These are phyloP conservation scores for Irena cyanogastra DNA, from an alignment of 2,113 vertebrate genomes.

Conservation along the genomic window DNA sequence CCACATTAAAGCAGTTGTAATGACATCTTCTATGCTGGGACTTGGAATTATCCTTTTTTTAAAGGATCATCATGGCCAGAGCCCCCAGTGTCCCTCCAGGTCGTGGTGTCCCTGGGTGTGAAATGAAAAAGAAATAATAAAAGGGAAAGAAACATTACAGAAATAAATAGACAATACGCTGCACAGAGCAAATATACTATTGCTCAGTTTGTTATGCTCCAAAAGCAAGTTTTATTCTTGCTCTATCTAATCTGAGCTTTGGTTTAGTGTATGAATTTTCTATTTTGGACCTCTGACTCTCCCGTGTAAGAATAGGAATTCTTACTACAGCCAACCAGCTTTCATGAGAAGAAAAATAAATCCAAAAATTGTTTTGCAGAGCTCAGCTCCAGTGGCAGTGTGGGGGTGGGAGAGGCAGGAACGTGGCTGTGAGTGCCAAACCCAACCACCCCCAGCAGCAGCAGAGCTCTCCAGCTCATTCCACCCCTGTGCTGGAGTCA, in stretches of 20 bases:
- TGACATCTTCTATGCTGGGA: background rate
- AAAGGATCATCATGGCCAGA: background rate
- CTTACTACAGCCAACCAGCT: too few relatives aligned
- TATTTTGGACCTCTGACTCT: too few relatives aligned
- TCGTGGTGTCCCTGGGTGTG: background rate
- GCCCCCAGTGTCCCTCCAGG: background rate
- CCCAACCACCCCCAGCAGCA: background rate
- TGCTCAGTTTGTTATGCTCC: too few relatives aligned
- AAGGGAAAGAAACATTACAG: too few relatives aligned
- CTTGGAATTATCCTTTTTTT: background rate
- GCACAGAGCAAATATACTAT: too few relatives aligned
- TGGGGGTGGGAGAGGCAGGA: background rate
- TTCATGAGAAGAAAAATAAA: too few relatives aligned
- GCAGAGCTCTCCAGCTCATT: accelerated
- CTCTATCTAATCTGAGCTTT: too few relatives aligned
- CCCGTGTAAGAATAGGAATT: too few relatives aligned
- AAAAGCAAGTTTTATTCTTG: too few relatives aligned
- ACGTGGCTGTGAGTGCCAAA: background rate
- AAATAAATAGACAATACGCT: too few relatives aligned
- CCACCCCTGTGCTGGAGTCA: accelerated
- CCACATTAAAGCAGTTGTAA: background rate
- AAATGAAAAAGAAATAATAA: too few relatives aligned
- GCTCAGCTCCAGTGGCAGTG: background rate
- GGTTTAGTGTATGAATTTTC: too few relatives aligned
- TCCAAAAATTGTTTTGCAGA: background rate